Conservation (phyloP, 2,888 invertebrate species). For the Leptinotarsa tumamoca region DNA sequence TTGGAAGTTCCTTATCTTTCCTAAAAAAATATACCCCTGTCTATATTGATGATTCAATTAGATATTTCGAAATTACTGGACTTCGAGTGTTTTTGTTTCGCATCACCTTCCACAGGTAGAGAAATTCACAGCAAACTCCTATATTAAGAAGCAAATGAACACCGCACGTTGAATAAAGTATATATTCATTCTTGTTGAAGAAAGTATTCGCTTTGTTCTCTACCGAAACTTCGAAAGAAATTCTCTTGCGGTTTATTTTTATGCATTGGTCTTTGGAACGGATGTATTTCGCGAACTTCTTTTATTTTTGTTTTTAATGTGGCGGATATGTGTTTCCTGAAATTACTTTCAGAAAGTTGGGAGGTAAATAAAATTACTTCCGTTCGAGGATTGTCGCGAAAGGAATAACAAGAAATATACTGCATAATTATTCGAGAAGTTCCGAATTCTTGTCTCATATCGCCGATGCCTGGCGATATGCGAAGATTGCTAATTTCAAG, state of each 20-base stretch:
- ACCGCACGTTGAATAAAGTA: not conserved
- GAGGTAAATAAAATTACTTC: constrained; percentile 16
- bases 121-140: not conserved
- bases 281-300: constrained; percentile 16
- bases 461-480: too few relatives aligned
- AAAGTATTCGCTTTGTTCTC: constrained; percentile 8
- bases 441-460: not conserved
- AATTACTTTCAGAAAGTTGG: constrained; percentile 12
- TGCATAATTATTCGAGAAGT: not conserved
- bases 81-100: too few relatives aligned
- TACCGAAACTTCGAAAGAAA: not conserved
- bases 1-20: too few relatives aligned
- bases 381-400: constrained; percentile 6
- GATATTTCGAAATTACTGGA: too few relatives aligned
- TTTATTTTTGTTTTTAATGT: constrained; percentile 11
- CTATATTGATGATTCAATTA: too few relatives aligned
- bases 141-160: not conserved
- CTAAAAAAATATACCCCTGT: too few relatives aligned
- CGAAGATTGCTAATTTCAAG: too few relatives aligned
- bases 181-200: constrained; percentile 5
- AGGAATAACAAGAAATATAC: constrained; percentile 2
- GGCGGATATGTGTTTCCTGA: constrained; percentile 17
- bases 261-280: constrained; percentile 15
- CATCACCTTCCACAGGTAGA: too few relatives aligned
- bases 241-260: constrained; percentile 9